These are phyloP conservation scores for Osmoderma eremita DNA, from an alignment of 2,888 invertebrate genomes.

Conservation along the genomic window DNA sequence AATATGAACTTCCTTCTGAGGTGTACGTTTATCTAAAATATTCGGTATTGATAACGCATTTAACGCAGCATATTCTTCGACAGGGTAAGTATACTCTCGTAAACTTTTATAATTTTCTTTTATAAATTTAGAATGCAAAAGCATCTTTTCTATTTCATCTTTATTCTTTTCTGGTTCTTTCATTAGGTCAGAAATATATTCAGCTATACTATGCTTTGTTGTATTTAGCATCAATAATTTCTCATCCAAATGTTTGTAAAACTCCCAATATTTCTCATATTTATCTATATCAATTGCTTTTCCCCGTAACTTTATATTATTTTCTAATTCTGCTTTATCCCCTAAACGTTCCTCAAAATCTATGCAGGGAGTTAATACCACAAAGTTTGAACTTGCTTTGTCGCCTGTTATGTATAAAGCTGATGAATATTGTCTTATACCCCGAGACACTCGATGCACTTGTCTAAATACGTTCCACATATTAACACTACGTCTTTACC, in stretches of 20 bases:
- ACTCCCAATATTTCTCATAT: conserved; percentile 70
- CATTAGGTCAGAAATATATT: conserved; percentile 64
- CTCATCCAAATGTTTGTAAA: conserved; percentile 68
- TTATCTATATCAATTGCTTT: conserved; percentile 67
- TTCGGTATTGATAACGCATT: conserved; percentile 78
- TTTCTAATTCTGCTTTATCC: conserved; percentile 65
- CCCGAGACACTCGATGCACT: background rate
- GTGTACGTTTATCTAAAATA: conserved; percentile 72
- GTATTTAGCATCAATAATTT: conserved; percentile 67
- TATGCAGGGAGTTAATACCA: conserved; percentile 74
- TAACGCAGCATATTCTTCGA: conserved; percentile 76
- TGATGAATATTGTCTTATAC: conserved; percentile 60
- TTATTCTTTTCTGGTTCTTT: conserved; percentile 56
- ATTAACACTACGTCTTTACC: background rate
- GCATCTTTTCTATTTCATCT: conserved; percentile 66
- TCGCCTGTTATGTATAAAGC: conserved; percentile 76
- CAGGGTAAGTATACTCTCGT: conserved; percentile 73
- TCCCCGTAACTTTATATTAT: conserved; percentile 69
- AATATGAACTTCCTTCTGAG: conserved; percentile 60
- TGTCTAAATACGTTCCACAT: conserved; percentile 11
- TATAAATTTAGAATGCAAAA: conserved; percentile 64
- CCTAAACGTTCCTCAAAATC: conserved; percentile 71
- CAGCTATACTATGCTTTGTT: conserved; percentile 65
- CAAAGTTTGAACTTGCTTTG: conserved; percentile 75
- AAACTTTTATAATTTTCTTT: conserved; percentile 71